Evolutionary conservation across 2,113 vertebrate genomes (phyloP).

Genomic region (Notothenia rossii): DNA sequence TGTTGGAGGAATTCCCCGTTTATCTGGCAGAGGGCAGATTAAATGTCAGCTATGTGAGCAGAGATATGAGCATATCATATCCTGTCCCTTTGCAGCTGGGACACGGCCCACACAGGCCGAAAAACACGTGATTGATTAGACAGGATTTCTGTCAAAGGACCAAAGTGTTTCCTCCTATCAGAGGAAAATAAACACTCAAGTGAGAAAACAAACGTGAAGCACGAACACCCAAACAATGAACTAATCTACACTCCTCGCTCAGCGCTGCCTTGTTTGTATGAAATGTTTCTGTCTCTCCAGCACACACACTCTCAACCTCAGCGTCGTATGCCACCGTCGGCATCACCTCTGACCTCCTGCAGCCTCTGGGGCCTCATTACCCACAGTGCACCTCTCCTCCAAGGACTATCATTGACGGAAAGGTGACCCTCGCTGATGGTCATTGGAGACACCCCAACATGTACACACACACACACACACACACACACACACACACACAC

Average conservation of each 20-base stretch:
- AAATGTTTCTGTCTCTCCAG: conserved; percentile 28
- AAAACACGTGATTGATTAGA: conserved; percentile 54
- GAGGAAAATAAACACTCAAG: conserved; percentile 65
- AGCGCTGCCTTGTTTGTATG: conserved; percentile 19
- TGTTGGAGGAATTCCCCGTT: conserved; percentile 52
- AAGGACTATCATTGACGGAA: conserved; percentile 61
- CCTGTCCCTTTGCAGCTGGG: conserved; percentile 22
- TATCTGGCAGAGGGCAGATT: conserved; percentile 50
- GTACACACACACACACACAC: conserved; percentile 11
- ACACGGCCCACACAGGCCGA: conserved; percentile 63
- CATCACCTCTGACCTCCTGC: conserved; percentile 65
- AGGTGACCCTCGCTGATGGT: conserved; percentile 47
- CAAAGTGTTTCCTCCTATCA: conserved; percentile 65
- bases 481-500: not conserved
- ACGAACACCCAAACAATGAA: conserved; percentile 47
- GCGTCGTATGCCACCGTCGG: conserved; percentile 13
- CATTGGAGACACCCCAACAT: conserved; percentile 39
- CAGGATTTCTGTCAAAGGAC: conserved; percentile 48
- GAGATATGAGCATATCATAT: conserved; percentile 66
- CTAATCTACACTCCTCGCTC: conserved; percentile 45
- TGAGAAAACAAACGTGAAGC: conserved; percentile 56
- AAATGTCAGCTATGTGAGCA: conserved; percentile 64
- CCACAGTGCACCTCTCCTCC: conserved; percentile 66
- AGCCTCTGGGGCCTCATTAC: conserved; percentile 73
- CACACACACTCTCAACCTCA: conserved; percentile 24